Conservation (phyloP, 2,888 invertebrate genomes). For the Dascillus cervinus region DNA sequence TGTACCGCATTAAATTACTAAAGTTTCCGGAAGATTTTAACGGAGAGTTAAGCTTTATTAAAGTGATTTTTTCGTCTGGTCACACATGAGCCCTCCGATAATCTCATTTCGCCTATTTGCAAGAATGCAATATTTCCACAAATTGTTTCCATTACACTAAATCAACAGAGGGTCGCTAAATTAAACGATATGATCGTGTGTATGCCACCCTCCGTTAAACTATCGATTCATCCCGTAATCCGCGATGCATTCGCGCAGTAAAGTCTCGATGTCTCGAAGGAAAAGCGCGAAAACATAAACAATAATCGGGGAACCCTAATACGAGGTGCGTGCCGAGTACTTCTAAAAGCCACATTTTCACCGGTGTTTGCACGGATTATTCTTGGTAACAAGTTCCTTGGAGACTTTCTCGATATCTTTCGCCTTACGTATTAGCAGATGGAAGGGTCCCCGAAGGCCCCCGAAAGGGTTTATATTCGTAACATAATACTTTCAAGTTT, state of each 20-base stretch:
- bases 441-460: conserved; percentile 7
- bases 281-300: no score
- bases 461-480: conserved; percentile 14
- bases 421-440: conserved; percentile 5
- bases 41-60: no score
- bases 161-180: conserved; percentile 7
- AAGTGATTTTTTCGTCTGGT: no score
- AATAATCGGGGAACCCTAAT: conserved; percentile 17
- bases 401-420: conserved; percentile 6
- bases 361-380: conserved; percentile 14
- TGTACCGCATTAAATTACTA: no score
- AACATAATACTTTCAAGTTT: conserved; percentile 12
- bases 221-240: no score
- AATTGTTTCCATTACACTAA: conserved; percentile 7
- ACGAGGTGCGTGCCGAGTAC: conserved; percentile 17
- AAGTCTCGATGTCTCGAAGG: no score
- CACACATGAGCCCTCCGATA: no score
- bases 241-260: no score
- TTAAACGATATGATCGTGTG: conserved; percentile 8
- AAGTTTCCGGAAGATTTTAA: no score
- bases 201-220: no score
- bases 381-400: conserved; percentile 8
- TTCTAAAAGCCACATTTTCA: conserved; percentile 16
- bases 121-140: conserved; percentile 7
- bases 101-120: no score